These are phyloP conservation scores for Phodopus roborovskii DNA, from an alignment of 2,113 vertebrate species.

Conservation along the genomic window DNA sequence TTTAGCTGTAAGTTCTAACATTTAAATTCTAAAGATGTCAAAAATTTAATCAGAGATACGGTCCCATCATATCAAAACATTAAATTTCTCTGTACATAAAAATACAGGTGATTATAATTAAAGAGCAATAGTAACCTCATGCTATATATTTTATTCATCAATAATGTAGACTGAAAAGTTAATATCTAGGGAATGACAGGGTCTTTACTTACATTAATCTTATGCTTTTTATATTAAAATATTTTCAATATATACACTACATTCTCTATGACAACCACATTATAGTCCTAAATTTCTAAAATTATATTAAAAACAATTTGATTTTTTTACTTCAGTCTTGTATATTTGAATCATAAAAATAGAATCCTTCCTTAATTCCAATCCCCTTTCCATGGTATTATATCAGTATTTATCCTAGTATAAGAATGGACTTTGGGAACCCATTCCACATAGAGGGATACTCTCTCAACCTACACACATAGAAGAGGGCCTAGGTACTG, in stretches of 20 bases:
- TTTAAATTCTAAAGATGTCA: not conserved
- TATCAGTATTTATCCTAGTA: too few relatives aligned
- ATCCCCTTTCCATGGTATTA: not conserved
- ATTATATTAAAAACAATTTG: conserved; percentile 7
- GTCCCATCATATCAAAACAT: not conserved
- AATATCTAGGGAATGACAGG: not conserved
- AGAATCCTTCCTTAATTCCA: not conserved
- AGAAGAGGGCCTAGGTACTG: too few relatives aligned
- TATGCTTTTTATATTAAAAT: not conserved
- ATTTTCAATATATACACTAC: not conserved
- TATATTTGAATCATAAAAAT: not conserved
- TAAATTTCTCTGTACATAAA: not conserved
- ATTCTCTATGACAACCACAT: not conserved
- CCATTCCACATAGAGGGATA: too few relatives aligned
- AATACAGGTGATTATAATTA: not conserved
- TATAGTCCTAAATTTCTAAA: not conserved
- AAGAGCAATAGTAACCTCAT: not conserved
- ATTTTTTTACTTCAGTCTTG: not conserved
- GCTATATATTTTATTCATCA: not conserved
- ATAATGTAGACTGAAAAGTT: conserved; percentile 1
- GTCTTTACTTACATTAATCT: not conserved
- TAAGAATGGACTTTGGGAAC: too few relatives aligned
- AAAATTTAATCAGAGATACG: not conserved
- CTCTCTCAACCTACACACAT: too few relatives aligned
- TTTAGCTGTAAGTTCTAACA: not conserved